Conservation (phyloP, 2,113 vertebrate genomes). For the Clarias macrocephalus region DNA sequence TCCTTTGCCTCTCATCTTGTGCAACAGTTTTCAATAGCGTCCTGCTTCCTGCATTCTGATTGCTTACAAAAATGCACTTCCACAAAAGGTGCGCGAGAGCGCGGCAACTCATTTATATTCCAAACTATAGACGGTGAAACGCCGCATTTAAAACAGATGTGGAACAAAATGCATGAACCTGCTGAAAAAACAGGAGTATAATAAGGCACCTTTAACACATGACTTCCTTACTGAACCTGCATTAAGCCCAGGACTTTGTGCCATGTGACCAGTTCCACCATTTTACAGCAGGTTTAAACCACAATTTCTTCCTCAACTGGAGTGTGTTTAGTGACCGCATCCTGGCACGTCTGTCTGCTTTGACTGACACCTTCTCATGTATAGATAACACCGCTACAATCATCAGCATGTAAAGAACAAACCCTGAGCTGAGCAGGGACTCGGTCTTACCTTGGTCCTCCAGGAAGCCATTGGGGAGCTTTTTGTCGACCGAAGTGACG, state of each 20-base stretch:
- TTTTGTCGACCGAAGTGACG: slow-evolving; percentile 87
- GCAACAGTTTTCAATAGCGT: too few species aligned
- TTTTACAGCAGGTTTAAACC: not conserved
- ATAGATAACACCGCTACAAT: not conserved
- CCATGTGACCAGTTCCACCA: not conserved
- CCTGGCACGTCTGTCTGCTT: not conserved
- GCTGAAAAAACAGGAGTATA: too few species aligned
- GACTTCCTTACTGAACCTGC: not conserved
- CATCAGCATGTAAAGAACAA: not conserved
- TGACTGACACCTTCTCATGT: not conserved
- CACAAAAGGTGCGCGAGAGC: too few species aligned
- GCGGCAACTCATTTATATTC: too few species aligned
- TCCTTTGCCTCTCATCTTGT: too few species aligned
- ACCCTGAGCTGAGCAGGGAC: not conserved
- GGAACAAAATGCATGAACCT: too few species aligned
- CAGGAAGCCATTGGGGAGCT: slow-evolving; percentile 93
- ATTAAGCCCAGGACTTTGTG: not conserved
- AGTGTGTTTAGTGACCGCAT: not conserved
- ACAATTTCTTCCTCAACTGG: not conserved
- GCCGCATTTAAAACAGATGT: too few species aligned
- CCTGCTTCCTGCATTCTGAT: too few species aligned
- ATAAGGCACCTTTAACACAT: too few species aligned
- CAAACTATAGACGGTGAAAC: too few species aligned
- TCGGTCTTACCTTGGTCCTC: slow-evolving; percentile 88
- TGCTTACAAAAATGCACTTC: too few species aligned